Percentiles rank a stretch among this genome's conserved stretches.
Conservation (phyloP, 2,113 vertebrate genomes). For the Notothenia rossii region DNA sequence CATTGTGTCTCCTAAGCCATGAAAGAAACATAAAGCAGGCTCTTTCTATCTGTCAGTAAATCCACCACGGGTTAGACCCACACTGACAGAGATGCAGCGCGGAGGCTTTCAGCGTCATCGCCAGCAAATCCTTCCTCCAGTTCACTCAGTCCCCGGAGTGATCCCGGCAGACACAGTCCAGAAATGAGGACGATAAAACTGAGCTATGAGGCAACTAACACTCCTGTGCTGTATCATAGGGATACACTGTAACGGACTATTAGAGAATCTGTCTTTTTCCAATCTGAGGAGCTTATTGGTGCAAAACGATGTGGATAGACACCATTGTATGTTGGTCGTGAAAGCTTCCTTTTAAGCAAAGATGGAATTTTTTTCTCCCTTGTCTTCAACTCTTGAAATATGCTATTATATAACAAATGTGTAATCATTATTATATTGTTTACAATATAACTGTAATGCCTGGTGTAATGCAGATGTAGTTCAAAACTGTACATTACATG, state of each 20-base stretch:
- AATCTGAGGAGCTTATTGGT: background rate
- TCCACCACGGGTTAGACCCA: conserved; percentile 13
- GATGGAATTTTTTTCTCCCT: background rate
- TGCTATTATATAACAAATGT: too few species aligned
- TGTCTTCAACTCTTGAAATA: too few species aligned
- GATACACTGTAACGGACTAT: background rate
- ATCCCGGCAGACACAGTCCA: background rate
- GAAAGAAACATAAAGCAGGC: conserved; percentile 6
- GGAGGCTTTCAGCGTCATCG: background rate
- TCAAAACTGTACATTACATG: too few species aligned
- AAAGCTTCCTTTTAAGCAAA: too few species aligned
- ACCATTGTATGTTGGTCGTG: background rate
- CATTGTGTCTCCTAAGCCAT: background rate
- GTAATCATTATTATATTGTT: background rate
- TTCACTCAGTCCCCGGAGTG: conserved; percentile 17
- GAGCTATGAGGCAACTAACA: conserved; percentile 7
- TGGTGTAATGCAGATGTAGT: background rate
- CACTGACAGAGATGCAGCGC: background rate
- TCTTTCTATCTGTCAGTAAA: background rate
- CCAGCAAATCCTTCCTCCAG: conserved; percentile 12
- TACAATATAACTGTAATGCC: background rate
- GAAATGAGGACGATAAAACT: conserved; percentile 28
- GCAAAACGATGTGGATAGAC: background rate
- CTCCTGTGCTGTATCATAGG: background rate
- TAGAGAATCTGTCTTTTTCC: background rate